phyloP scores from a whole-genome alignment of 37 sponge, comb jelly and placozoan species.

The Amphimedon queenslandica region DNA sequence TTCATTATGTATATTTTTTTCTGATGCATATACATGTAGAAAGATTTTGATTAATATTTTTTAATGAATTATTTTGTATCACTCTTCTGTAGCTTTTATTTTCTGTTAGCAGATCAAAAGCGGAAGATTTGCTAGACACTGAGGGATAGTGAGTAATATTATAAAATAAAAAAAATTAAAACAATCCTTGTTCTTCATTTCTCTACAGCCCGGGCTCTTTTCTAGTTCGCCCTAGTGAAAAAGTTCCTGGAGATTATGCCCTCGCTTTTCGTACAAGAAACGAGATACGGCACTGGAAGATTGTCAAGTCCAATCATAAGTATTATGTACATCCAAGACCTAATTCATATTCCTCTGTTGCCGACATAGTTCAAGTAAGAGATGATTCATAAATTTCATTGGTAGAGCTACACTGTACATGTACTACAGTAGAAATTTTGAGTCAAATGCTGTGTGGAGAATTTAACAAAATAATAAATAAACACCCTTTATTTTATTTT shows the following conservation, averaged over 20 bases:
- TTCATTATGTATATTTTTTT: no score
- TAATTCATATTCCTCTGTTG: slow-evolving; percentile 48
- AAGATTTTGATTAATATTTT: no score
- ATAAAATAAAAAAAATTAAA: background rate
- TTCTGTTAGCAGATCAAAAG: slow-evolving; percentile 32
- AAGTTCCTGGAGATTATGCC: slow-evolving; percentile 50
- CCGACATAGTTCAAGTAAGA: slow-evolving; percentile 54
- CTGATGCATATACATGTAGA: no score
- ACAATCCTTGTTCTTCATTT: background rate
- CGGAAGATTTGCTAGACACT: slow-evolving; percentile 26
- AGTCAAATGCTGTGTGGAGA: no score
- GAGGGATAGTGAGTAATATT: slow-evolving; percentile 51
- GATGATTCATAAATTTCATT: background rate
- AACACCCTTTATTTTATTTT: background rate
- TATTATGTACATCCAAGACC: slow-evolving; percentile 72
- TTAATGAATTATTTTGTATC: no score
- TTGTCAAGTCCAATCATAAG: slow-evolving; percentile 17
- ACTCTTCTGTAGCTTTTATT: no score
- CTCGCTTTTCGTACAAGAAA: slow-evolving; percentile 55
- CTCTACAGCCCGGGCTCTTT: slow-evolving; percentile 64
- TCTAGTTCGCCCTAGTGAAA: slow-evolving; percentile 69
- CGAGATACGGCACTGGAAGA: slow-evolving; percentile 68
- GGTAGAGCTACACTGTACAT: no score
- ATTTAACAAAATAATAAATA: no score
- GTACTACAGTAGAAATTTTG: no score